Evolutionary conservation across 2,888 invertebrate species (phyloP), one percentile per base, ranked within the genome.

Genomic region (Diaperis boleti): DNA sequence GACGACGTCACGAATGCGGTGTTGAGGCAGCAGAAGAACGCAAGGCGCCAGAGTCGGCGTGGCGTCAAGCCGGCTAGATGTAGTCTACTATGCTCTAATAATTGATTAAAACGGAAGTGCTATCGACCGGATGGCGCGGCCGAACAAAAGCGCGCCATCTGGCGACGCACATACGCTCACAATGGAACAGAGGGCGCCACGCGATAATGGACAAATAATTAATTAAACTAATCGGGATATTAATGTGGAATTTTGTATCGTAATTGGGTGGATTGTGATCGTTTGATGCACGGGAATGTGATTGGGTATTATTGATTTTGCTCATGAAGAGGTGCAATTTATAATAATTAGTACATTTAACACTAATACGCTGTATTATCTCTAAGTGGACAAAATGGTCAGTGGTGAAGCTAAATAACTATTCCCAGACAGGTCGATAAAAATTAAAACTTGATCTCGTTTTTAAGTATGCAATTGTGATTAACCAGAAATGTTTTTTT

Each of bases 81-180:
- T 57, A 52, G 59, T 26, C 49, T 22, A 50, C 41, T 39, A 52
- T n/a, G n/a, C 61, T 64, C 55, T 67, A 64, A 68, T 72, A 72
- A 75, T 76, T 75, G 75, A 76, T 75, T 76, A 74, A 66, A 66
- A 65, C 69, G 71, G 69, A 73, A 72, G 66, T 62, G 57, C 66
- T 72, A 76, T 75, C 73, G 75, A 76, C 71, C 73, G 67, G 69
- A 70, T 69, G 66, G 66, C 18, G 59, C 50, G 52, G 49, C 49
- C 33, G 44, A 20, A 44, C 47, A 52, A 50, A 42, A 37, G 29
- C 18, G 62, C 67, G 72, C 73, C 74, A 72, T 73, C 75, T 76
- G 69, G 65, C 65, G 70, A 62, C 37, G 6, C 31, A 44, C 56
- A 56, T 17, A 26, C 18, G 31, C 35, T 14, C 17, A n/a, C n/a